phyloP scores from a whole-genome alignment of 1,140 invertebrate genomes.

The Geopemphigus sp. region DNA sequence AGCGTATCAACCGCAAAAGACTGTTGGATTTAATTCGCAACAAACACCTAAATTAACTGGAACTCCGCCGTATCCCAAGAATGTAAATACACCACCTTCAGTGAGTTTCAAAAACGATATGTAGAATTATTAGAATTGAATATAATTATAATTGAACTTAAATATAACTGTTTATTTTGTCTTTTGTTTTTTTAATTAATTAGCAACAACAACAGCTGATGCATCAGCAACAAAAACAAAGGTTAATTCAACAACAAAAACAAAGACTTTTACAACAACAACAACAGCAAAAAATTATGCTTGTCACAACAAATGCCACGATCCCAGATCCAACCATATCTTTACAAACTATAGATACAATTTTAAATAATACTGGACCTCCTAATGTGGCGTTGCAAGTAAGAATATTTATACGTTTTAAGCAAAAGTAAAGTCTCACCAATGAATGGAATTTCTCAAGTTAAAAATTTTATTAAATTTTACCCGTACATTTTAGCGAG shows the following conservation, averaged over 20 bases:
- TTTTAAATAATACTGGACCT: constrained; percentile 76
- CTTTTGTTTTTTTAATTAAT: too few species aligned
- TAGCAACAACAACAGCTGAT: constrained; percentile 55
- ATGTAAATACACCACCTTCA: constrained; percentile 23
- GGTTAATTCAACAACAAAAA: constrained; percentile 30
- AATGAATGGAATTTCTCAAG: not conserved
- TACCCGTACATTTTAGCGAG: constrained; percentile 61
- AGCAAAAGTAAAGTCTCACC: too few species aligned
- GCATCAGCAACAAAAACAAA: constrained; percentile 50
- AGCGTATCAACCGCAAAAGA: constrained; percentile 37
- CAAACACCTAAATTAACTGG: constrained; percentile 58
- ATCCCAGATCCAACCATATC: constrained; percentile 56
- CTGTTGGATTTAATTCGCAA: not conserved
- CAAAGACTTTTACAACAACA: constrained; percentile 60
- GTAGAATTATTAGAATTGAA: not conserved
- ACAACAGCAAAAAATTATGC: constrained; percentile 69
- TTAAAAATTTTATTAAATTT: constrained; percentile 2
- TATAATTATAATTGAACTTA: too few species aligned
- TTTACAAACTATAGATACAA: constrained; percentile 72
- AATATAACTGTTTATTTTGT: not conserved
- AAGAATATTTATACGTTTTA: constrained; percentile 22
- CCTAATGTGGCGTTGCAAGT: constrained; percentile 75
- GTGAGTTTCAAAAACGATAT: constrained; percentile 56
- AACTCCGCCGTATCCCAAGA: constrained; percentile 15
- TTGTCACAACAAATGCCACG: constrained; percentile 66